Evolutionary conservation across 2,797 vertebrate genomes (phyloP), one percentile per base, ranked within the genome.

Genomic region (Psittacula echo): DNA sequence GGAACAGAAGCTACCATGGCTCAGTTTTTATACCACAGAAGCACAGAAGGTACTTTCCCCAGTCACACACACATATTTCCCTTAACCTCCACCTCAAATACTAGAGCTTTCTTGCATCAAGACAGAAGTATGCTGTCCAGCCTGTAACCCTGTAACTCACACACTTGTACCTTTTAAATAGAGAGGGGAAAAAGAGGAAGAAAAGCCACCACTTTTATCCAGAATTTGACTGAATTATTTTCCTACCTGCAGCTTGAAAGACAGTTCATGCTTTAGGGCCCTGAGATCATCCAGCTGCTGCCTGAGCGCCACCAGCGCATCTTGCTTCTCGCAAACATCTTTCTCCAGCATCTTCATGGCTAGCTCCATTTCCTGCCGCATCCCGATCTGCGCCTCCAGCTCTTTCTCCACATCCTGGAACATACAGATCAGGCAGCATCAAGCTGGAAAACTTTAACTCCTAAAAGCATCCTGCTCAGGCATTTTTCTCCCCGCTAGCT

Each of bases 271-370:
- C 98, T 99, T 99, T 95, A 99, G 98, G 97, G 98, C 98, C 67
- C 99, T 98, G 71, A 99, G 98, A 85, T 99, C 99, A 1, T 99
- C 99, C 89, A 99, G 98, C 90, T 99, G 99, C 97, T 99, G 99
- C 39, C 99, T 97, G 86, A 99, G 99, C 14, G 99, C 99, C 97
- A 99, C 98, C 97, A 99, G 97, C 0, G 99, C 98, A 10, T 99
- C 99, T 89, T 99, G 99, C 96, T 99, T 99, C 97, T 99, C 99
- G 11, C 99, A 99, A 78, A 99, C 98, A 39, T 99, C 99, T 75
- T 99, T 99, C 97, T 99, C 99, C 97, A 99, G 98, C 99, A 99
- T 99, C 98, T 99, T 99, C 99, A 99, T 99, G 62, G 99, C 99
- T 93, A 99, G 70, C 86, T 99, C 99, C 99, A 99, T 99, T 98